Percentiles rank a stretch among this genome's conserved stretches.
Conservation (phyloP, 2,113 vertebrate species). For the Tamias sibiricus region DNA sequence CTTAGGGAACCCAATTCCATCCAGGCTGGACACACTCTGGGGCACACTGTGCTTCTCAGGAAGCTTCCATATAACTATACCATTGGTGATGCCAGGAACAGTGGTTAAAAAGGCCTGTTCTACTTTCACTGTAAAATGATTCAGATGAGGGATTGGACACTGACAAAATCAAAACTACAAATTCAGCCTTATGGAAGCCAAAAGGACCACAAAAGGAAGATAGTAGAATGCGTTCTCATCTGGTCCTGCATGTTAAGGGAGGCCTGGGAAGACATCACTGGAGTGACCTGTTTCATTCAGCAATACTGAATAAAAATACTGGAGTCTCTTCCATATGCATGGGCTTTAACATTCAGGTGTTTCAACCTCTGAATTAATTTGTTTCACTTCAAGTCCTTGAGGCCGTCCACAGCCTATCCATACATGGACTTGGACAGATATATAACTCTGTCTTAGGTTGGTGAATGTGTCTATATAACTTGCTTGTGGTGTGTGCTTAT, state of each 20-base stretch:
- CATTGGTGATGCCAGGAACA: neutral
- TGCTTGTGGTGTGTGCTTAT: neutral
- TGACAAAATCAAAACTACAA: conserved; percentile 16
- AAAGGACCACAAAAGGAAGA: neutral
- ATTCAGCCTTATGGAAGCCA: neutral
- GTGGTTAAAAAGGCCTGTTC: neutral
- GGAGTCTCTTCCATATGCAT: neutral
- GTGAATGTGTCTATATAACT: neutral
- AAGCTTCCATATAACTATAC: neutral
- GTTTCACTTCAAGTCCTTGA: conserved; percentile 22
- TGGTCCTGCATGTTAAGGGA: neutral
- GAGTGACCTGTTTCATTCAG: neutral
- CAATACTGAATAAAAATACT: neutral
- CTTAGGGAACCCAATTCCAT: neutral
- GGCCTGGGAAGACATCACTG: neutral
- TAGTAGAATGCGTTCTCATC: neutral
- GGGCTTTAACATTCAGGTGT: neutral
- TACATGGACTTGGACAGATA: neutral
- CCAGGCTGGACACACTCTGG: neutral
- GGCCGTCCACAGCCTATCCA: neutral
- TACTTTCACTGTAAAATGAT: neutral
- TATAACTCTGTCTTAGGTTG: neutral
- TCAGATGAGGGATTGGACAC: neutral
- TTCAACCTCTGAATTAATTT: conserved; percentile 35
- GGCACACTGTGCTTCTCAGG: neutral